Base-by-base conservation (phyloP, 2,113 vertebrate species). In the Okapia johnstoni region DNA sequence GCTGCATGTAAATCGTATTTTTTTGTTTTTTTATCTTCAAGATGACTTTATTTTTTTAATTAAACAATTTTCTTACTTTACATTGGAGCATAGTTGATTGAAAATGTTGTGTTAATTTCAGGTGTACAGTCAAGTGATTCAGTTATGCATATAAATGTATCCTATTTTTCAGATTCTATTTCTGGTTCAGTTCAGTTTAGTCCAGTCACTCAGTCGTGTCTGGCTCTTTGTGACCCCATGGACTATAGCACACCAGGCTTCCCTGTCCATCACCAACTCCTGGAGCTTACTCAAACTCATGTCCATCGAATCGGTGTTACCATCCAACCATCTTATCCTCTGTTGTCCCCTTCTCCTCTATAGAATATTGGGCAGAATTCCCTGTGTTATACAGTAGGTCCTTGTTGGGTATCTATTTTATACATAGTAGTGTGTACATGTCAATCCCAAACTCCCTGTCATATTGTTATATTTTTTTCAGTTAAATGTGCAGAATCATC, bases 401-500 rank as follows among this genome's bases (percentile, higher is more conserved):
- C 40, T 26, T 77, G 13, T 46, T 77, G 25, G 40, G 23, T 16
- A 46, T 46, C 25, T 77, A 1, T 77, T 46, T 77, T 46, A 8
- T 15, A 46, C 13, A 77, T 28, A 77, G 40, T 26, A 46, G 40
- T 77, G 13, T 77, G 40, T 77, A 77, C 40, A 28, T 55, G 54
- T 55, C 54, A 55, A 19, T 16, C 40, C 40, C 40, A 28, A 46
- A 46, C 13, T 46, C 40, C 13, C 40, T 28, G 73, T 46, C 73
- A 46, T 46, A 61, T 52, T 46, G 92, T 55, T 93, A 61, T 58
- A 16, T 12, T 84, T 83, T 83, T 94, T 60, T 30, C 46, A 63
- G n/a, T 76, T 79, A 55, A 30, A 70, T 76, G 14, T 66, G 28
- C 36, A 25, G 93, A 30, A 66, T 19, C 23, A 2, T 6, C 13